phyloP scores from a whole-genome alignment of 2,888 invertebrate species.

The Protula sp. region DNA sequence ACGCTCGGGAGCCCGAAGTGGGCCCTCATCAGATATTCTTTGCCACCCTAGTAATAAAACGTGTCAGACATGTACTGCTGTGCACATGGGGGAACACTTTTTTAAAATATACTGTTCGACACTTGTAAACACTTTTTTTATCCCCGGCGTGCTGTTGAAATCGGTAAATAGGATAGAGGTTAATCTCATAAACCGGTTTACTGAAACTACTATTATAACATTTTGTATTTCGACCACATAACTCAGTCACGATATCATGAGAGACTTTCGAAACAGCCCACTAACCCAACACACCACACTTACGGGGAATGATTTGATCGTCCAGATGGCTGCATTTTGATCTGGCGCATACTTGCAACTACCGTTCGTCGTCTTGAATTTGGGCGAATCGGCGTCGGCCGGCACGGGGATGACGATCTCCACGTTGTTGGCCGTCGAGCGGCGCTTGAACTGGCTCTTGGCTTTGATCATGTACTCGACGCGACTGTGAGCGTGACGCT shows the following conservation, averaged over 20 bases:
- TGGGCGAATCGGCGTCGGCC: slow-evolving; percentile 91
- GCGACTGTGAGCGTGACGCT: slow-evolving; percentile 91
- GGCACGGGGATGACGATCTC: slow-evolving; percentile 68
- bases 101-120: no score
- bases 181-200: no score
- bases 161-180: no score
- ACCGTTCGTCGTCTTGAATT: slow-evolving; percentile 95
- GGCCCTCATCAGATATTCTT: slow-evolving; percentile 96
- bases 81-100: no score
- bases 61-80: no score
- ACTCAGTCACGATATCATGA: no score
- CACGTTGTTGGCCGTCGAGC: slow-evolving; percentile 97
- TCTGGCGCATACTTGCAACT: slow-evolving; percentile 97
- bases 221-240: no score
- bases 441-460: slow-evolving; percentile 86
- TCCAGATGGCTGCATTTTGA: slow-evolving; percentile 94
- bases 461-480: slow-evolving; percentile 99
- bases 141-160: no score
- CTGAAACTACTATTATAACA: no score
- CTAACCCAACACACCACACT: no score
- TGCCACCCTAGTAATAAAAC: slow-evolving; percentile 79
- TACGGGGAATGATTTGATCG: slow-evolving; percentile 87
- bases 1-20: slow-evolving; percentile 97
- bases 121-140: no score
- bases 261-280: no score